Conservation (phyloP, 2,797 vertebrate species). For the Myoxocephalus aenaeus region DNA sequence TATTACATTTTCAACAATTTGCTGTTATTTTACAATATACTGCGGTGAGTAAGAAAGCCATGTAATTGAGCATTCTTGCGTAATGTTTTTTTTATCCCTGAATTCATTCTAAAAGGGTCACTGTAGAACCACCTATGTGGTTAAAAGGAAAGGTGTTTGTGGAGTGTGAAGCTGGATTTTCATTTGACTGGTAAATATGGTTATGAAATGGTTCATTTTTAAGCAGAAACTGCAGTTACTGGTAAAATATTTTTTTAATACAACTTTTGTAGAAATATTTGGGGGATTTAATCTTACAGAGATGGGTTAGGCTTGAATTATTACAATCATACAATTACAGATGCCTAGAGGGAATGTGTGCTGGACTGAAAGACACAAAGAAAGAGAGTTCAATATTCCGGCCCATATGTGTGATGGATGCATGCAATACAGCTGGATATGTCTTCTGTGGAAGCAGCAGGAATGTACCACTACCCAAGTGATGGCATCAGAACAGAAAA, state of each 20-base stretch:
- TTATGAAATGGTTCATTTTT: neutral
- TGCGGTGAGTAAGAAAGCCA: neutral
- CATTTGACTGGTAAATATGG: neutral
- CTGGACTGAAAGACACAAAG: neutral
- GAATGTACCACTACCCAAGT: neutral
- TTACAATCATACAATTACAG: neutral
- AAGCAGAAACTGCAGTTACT: neutral
- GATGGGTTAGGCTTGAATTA: neutral
- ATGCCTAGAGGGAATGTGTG: neutral
- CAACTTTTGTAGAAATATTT: neutral
- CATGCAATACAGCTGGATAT: constrained; percentile 7
- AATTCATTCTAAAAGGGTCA: neutral
- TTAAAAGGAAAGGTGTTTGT: neutral
- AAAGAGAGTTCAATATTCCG: constrained; percentile 18
- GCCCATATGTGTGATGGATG: neutral
- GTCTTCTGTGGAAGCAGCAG: constrained; percentile 8
- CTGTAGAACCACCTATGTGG: neutral
- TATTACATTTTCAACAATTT: neutral
- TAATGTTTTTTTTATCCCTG: neutral
- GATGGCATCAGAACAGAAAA: constrained; percentile 45
- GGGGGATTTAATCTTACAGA: neutral
- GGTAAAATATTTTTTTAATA: neutral
- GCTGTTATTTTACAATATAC: neutral
- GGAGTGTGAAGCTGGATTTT: neutral
- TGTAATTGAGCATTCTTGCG: neutral